A percentile compares a stretch with the other conserved stretches of the same genome.
These are phyloP conservation scores for Agrypnia vestita DNA, from an alignment of 1,140 invertebrate genomes.

Conservation along the genomic window DNA sequence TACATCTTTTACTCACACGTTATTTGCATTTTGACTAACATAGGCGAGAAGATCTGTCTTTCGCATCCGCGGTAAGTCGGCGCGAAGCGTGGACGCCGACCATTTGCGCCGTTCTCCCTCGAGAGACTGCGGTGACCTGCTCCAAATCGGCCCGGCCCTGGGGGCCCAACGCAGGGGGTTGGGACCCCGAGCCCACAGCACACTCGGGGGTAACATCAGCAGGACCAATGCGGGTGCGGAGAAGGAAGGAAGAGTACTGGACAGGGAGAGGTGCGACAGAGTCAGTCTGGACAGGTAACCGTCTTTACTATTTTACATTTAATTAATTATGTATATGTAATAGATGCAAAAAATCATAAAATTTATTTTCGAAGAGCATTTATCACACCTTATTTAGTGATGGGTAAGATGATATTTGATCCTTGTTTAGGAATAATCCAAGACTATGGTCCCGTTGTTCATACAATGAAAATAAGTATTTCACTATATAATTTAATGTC, in stretches of 20 bases:
- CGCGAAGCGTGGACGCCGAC: conserved; percentile 69
- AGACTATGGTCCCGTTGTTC: no score
- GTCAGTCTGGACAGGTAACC: conserved; percentile 57
- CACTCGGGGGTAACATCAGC: conserved; percentile 38
- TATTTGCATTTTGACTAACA: no score
- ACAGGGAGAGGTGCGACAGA: conserved; percentile 52
- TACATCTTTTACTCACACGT: no score
- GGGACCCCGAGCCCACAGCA: conserved; percentile 64
- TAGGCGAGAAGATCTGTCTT: conserved; percentile 70
- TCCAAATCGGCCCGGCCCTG: conserved; percentile 70
- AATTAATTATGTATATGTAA: no score
- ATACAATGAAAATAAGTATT: no score
- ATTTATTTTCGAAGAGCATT: no score
- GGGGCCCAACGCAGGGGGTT: conserved; percentile 63
- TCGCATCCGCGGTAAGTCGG: conserved; percentile 69
- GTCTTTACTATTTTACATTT: no score
- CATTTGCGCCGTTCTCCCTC: conserved; percentile 53
- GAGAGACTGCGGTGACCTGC: conserved; percentile 68
- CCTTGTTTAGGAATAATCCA: no score
- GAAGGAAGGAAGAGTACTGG: not conserved
- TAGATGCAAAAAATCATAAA: no score
- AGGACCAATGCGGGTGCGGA: conserved; percentile 9
- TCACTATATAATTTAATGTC: no score
- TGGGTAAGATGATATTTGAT: no score
- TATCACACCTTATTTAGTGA: no score